phyloP scores from a whole-genome alignment of 2,888 invertebrate genomes.

The Dinocampus coccinellae region DNA sequence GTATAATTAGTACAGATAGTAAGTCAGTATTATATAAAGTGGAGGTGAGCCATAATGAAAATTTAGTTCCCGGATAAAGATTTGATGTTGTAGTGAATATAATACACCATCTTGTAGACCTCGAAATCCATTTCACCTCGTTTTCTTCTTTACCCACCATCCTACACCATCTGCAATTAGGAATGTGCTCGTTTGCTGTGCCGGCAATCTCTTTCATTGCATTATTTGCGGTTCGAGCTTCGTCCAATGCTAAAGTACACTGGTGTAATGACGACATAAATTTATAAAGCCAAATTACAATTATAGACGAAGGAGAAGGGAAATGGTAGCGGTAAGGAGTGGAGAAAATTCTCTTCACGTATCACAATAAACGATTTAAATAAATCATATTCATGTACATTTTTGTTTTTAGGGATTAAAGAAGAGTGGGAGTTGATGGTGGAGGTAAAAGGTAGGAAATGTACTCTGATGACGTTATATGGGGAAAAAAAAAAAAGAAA shows the following conservation, averaged over 20 bases:
- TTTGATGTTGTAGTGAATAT: slow-evolving; percentile 39
- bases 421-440: no score
- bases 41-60: slow-evolving; percentile 52
- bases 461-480: neutral
- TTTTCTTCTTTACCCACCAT: no score
- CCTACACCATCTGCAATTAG: slow-evolving; percentile 46
- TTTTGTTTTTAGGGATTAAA: no score
- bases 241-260: slow-evolving; percentile 18
- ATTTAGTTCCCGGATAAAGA: slow-evolving; percentile 55
- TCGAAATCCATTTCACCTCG: no score
- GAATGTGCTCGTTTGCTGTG: slow-evolving; percentile 54
- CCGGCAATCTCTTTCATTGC: slow-evolving; percentile 48
- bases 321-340: no score
- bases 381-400: neutral
- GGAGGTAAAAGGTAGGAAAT: no score
- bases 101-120: slow-evolving; percentile 44
- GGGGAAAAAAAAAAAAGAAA: no score
- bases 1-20: slow-evolving; percentile 35
- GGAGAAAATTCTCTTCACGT: neutral
- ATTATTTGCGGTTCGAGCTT: slow-evolving; percentile 31
- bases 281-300: slow-evolving; percentile 5
- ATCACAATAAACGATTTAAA: neutral
- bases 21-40: slow-evolving; percentile 42
- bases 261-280: slow-evolving; percentile 24
- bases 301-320: no score